phyloP scores from a whole-genome alignment of 1,140 invertebrate genomes.

The Apocrypta bakeri region DNA sequence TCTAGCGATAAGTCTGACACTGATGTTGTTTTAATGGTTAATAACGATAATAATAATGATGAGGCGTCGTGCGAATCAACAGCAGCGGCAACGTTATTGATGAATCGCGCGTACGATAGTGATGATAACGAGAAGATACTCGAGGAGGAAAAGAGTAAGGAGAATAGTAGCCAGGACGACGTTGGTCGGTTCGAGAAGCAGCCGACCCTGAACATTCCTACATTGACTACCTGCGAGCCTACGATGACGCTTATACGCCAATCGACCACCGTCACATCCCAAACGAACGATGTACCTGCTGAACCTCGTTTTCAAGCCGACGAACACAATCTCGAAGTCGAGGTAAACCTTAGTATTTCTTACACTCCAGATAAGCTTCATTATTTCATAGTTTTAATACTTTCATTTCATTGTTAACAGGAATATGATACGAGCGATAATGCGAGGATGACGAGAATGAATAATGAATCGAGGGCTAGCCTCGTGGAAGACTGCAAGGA shows the following conservation, averaged over 20 bases:
- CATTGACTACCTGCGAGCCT: constrained; percentile 62
- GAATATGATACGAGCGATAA: background rate
- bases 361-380: too few species aligned
- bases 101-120: background rate
- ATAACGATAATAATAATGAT: constrained; percentile 40
- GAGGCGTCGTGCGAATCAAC: constrained; percentile 15
- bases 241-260: constrained; percentile 75
- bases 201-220: constrained; percentile 70
- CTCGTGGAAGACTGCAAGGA: constrained; percentile 51
- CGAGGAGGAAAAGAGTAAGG: background rate
- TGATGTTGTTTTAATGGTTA: constrained; percentile 51
- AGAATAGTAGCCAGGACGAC: constrained; percentile 34
- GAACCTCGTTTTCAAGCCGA: constrained; percentile 55
- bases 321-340: constrained; percentile 47
- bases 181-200: background rate
- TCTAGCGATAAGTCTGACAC: constrained; percentile 71
- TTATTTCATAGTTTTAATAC: background rate
- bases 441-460: constrained; percentile 30
- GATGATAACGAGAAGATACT: constrained; percentile 13
- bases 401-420: background rate
- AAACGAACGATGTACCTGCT: constrained; percentile 73
- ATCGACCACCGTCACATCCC: constrained; percentile 73
- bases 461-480: constrained; percentile 29
- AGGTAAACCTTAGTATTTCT: background rate
- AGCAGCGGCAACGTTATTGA: background rate